Conservation (phyloP, 2,797 vertebrate species). For the Aplochiton taeniatus region DNA sequence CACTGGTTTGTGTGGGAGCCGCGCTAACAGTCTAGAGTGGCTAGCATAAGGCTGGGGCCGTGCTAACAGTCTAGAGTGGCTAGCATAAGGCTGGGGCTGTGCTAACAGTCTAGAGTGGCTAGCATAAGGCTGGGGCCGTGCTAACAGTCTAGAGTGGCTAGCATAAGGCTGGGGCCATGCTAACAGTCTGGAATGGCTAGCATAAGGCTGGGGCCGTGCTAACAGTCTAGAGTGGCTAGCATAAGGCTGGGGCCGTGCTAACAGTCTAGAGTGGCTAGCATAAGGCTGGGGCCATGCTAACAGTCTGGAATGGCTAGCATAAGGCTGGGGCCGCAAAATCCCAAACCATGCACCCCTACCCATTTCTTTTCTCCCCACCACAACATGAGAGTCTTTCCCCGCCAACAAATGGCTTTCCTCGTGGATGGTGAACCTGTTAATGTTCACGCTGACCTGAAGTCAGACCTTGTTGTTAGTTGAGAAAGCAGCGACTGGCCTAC, state of each 20-base stretch:
- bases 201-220: background rate
- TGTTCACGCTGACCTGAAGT: background rate
- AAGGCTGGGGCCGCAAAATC: too few species aligned
- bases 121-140: background rate
- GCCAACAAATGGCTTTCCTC: too few species aligned
- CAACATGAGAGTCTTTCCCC: too few species aligned
- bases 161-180: background rate
- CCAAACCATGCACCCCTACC: too few species aligned
- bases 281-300: background rate
- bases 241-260: background rate
- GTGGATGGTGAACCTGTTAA: too few species aligned
- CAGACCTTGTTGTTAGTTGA: background rate
- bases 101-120: background rate
- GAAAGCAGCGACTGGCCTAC: slow-evolving; percentile 12
- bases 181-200: background rate
- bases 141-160: background rate
- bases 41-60: too few species aligned
- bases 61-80: background rate
- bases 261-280: background rate
- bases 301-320: background rate
- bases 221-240: background rate
- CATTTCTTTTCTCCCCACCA: too few species aligned
- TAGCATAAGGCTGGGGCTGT: background rate
- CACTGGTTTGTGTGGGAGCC: too few species aligned
- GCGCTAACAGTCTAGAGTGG: background rate